These are phyloP conservation scores for Natrix natrix DNA, from an alignment of 2,797 vertebrate species.

Conservation along the genomic window DNA sequence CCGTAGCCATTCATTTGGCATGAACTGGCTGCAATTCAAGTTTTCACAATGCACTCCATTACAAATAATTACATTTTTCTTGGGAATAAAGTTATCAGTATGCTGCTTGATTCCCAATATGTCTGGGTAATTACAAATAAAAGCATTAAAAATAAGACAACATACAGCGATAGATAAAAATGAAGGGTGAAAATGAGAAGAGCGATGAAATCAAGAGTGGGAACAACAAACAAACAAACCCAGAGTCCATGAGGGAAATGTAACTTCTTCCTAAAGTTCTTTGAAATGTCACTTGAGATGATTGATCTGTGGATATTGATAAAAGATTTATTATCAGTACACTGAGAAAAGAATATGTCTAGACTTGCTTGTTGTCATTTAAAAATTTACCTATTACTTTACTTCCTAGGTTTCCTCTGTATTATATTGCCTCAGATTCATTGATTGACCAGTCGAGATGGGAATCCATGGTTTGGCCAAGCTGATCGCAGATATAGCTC, in stretches of 20 bases:
- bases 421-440: background rate
- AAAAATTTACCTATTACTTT: background rate
- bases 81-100: background rate
- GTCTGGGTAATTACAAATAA: background rate
- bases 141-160: background rate
- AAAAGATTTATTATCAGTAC: background rate
- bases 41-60: background rate
- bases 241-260: background rate
- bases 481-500: conserved; percentile 90
- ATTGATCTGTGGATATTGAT: background rate
- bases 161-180: background rate
- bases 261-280: background rate
- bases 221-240: background rate
- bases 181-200: background rate
- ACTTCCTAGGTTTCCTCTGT: background rate
- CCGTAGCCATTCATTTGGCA: background rate
- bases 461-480: conserved; percentile 96
- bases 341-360: background rate
- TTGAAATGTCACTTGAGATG: background rate
- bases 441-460: conserved; percentile 68
- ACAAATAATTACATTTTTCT: background rate
- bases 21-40: background rate
- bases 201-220: background rate
- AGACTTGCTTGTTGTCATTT: background rate
- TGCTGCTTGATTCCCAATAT: background rate